Evolutionary conservation across 2,888 invertebrate genomes (phyloP).

Genomic region (Calephelis perditalis): DNA sequence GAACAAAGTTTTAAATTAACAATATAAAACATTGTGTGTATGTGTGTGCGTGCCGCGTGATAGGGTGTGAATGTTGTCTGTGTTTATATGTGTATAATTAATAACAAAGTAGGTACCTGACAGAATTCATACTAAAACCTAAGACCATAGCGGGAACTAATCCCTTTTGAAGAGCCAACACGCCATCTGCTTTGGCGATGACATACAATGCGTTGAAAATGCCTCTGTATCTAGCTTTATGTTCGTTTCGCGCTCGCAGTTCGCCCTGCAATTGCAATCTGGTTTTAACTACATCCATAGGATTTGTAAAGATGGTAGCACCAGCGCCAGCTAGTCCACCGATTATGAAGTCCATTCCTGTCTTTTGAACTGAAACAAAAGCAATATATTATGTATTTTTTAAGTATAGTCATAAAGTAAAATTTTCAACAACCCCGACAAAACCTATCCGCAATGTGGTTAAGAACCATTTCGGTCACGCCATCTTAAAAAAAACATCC

Average conservation of each 20-base stretch:
- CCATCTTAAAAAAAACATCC: no score
- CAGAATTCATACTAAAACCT: constrained; percentile 81
- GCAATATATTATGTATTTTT: background rate
- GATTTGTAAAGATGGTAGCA: constrained; percentile 90
- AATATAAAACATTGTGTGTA: no score
- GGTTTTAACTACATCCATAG: constrained; percentile 92
- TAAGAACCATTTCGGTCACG: no score
- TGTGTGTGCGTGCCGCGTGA: no score
- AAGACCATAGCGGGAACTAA: constrained; percentile 89
- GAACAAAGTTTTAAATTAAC: no score
- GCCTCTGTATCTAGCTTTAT: constrained; percentile 78
- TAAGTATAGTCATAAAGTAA: no score
- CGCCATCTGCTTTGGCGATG: constrained; percentile 85
- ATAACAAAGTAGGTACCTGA: constrained; percentile 73
- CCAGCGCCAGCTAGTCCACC: constrained; percentile 86
- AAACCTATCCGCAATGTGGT: no score
- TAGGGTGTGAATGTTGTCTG: no score
- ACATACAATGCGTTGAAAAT: constrained; percentile 87
- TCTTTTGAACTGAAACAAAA: constrained; percentile 17
- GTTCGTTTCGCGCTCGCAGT: constrained; percentile 78
- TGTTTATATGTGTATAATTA: no score
- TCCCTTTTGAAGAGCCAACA: constrained; percentile 86
- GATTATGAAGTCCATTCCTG: constrained; percentile 82
- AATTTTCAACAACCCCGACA: no score
- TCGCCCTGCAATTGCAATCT: constrained; percentile 92